phyloP scores from a whole-genome alignment of 2,888 invertebrate species.

The Andrena bicolor region DNA sequence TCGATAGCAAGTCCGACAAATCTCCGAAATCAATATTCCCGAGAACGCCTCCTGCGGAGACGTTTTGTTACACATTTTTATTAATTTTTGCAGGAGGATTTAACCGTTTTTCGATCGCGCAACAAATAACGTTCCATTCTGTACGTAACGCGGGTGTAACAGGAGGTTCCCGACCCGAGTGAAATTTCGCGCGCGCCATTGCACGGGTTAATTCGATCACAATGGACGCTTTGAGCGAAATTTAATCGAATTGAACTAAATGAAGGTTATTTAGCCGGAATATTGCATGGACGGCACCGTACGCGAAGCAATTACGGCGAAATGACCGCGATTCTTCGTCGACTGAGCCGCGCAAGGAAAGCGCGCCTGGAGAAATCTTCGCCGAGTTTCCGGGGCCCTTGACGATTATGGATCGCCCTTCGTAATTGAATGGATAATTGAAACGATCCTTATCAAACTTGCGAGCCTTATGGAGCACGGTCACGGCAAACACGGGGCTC shows the following conservation, averaged over 20 bases:
- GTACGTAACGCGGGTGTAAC: not conserved
- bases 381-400: constrained; percentile 46
- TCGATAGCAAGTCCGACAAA: too few relatives aligned
- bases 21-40: too few relatives aligned
- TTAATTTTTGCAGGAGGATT: too few relatives aligned
- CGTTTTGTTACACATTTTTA: too few relatives aligned
- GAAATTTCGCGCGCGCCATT: constrained; percentile 40
- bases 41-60: too few relatives aligned
- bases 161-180: not conserved
- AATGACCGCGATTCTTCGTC: constrained; percentile 7
- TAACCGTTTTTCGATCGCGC: too few relatives aligned
- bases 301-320: constrained; percentile 26
- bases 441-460: constrained; percentile 79
- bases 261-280: constrained; percentile 49
- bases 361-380: constrained; percentile 46
- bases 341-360: not conserved
- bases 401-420: constrained; percentile 67
- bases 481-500: constrained; percentile 78
- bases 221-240: constrained; percentile 42
- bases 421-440: constrained; percentile 81
- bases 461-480: constrained; percentile 77
- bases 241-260: constrained; percentile 46
- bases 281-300: constrained; percentile 35
- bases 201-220: constrained; percentile 50
- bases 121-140: not conserved